Evolutionary conservation across 2,113 vertebrate species (phyloP), one percentile per base, ranked within the genome.

Genomic region (Hypocryptadius cinnamomeus): DNA sequence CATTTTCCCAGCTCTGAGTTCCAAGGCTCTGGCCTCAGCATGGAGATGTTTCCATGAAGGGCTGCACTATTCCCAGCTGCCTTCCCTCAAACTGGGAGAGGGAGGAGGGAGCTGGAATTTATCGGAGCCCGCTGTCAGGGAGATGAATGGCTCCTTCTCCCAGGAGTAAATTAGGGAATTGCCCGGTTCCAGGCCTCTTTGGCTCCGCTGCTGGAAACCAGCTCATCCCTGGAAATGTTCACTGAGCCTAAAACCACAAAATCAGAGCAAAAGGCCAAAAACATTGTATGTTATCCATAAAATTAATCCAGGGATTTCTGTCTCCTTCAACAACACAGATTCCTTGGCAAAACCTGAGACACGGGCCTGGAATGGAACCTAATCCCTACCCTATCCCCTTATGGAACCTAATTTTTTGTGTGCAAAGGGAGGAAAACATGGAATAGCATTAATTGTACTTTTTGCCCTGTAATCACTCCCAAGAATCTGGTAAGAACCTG

Each of bases 61-160:
- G 6, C 30, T 30, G 77, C 65, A 3, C 21, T 37, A 15, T 63
- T 64, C 28, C 89, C 94, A 93, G 90, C 90, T 95, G 95, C 79
- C 65, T 93, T 59, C 20, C 79, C 89, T 96, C 95, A 80, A 79
- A 10, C 69, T 3, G 61, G 37, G 56, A 72, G 83, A n/a, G 79
- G 94, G 90, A 96, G 95, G 80, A 92, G 94, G 86, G 86, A 83
- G 82, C 93, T 84, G 96, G 90, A 51, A 71, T 93, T 90, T 90
- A 73, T 94, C 92, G 1, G 76, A 59, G 72, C 31, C 7, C 0
- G 13, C 93, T 94, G 96, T 94, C 96, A 96, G 83, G 84, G 70
- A 95, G 90, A 96, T 60, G 73, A 51, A 96, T 95, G 24, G 28
- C 90, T 56, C 80, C 92, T 71, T 85, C 84, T 95, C 86, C 84